Evolutionary conservation across 2,888 invertebrate species (phyloP), one percentile per base, ranked within the genome.

Genomic region (Trichogramma evanescens): DNA sequence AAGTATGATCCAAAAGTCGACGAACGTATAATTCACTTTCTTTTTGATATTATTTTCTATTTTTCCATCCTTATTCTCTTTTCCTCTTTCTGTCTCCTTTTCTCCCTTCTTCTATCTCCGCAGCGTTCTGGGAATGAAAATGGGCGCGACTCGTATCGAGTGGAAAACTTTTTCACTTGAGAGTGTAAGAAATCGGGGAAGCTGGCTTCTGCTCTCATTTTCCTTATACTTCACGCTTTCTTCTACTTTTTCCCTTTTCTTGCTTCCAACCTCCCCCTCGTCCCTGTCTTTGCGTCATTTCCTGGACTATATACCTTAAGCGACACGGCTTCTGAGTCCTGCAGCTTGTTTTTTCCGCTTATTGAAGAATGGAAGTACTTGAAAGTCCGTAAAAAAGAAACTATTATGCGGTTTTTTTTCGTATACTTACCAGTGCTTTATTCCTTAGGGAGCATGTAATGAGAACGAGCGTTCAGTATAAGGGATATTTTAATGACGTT

Each of bases 41-140:
- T 52, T 52, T 61, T 58, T 58, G 67, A 67, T 74, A 71, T 72
- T 72, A 71, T 72, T 71, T 70, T 70, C 70, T 70, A 66, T 68
- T 67, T 69, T 67, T 67, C 64, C 26, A 26, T 26, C 26, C 26
- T 26, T 26, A 26, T 26, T 26, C 26, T 26, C 26, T 26, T 26
- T 26, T 26, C 26, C 26, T 26, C 2, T 26, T 26, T 52, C 55
- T 54, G 50, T 42, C 8, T 6, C 55, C 5, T 42, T 4, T 50
- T 50, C 39, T 8, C 39, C 42, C 56, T 50, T 26, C 26, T 38
- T 40, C 51, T 38, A 8, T 9, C 50, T 13, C 13, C 5, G 46
- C 9, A 50, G 40, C 6, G 10, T 26, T 26, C 40, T 7, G 8
- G 43, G 10, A 43, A 50, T 49, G 54, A 54, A 54, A 10, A 4